Evolutionary conservation across 2,113 vertebrate genomes (phyloP).

Genomic region (Leiothrix lutea): DNA sequence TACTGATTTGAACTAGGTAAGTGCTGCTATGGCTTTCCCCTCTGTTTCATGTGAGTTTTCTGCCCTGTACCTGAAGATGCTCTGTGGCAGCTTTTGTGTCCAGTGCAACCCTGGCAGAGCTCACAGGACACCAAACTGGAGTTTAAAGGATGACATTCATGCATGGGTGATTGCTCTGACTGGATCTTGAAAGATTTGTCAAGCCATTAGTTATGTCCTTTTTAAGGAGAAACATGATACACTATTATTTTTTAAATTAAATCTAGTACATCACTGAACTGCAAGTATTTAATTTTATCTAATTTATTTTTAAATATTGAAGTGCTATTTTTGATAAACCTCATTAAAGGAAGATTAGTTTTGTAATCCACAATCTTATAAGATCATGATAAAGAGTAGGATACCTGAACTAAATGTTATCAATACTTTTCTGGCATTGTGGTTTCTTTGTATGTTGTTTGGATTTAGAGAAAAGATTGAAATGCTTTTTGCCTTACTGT

Average conservation of each 20-base stretch:
- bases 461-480: background rate
- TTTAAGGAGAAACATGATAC: background rate
- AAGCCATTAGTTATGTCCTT: background rate
- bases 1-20: background rate
- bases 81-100: background rate
- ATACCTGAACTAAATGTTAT: background rate
- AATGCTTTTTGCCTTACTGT: background rate
- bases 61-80: background rate
- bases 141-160: background rate
- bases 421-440: background rate
- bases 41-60: background rate
- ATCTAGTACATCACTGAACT: background rate
- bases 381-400: background rate
- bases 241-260: background rate
- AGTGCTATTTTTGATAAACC: background rate
- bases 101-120: background rate
- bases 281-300: background rate
- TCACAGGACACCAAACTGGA: fast-evolving
- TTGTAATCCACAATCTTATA: background rate
- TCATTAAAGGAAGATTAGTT: background rate
- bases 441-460: background rate
- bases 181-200: background rate
- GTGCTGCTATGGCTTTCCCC: background rate
- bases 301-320: background rate
- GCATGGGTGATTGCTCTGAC: background rate